phyloP scores from a whole-genome alignment of 2,113 vertebrate genomes.

The Panthera tigris region DNA sequence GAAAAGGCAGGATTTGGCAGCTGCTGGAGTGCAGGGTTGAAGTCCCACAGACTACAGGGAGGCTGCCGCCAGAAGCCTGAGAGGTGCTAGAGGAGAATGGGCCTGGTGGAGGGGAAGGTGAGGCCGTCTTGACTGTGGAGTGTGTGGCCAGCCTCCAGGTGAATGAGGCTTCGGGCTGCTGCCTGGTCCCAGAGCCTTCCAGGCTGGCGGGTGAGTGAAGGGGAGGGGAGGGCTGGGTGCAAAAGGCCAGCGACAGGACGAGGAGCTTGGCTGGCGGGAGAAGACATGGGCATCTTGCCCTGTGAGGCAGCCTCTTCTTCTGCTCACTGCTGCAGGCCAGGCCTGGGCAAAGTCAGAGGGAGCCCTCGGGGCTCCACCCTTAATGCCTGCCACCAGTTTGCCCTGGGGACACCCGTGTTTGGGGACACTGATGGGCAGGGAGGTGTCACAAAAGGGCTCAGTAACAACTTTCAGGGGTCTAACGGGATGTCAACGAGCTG shows the following conservation, averaged over 20 bases:
- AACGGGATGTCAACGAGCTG: background rate
- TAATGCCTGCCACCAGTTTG: too few relatives aligned
- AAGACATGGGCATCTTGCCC: background rate
- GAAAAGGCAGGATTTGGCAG: background rate
- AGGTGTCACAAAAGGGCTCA: background rate
- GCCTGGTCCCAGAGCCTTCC: background rate
- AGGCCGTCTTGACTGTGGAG: accelerated
- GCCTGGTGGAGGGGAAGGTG: too few relatives aligned
- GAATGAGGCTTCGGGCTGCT: background rate
- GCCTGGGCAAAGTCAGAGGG: too few relatives aligned
- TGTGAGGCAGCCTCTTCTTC: background rate
- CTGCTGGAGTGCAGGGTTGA: background rate
- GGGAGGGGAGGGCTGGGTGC: background rate
- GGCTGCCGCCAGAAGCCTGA: too few relatives aligned
- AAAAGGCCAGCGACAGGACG: background rate
- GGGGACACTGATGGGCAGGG: background rate
- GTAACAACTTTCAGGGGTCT: background rate
- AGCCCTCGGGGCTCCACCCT: background rate
- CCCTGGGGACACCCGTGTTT: background rate
- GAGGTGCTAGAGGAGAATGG: background rate
- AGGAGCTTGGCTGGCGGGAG: background rate
- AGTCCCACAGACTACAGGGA: background rate
- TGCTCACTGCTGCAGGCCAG: background rate
- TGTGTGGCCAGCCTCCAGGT: background rate
- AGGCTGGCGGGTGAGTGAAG: accelerated